These are phyloP conservation scores for Drosophila navojoa DNA, from an alignment of 1,140 invertebrate species.

Conservation along the genomic window DNA sequence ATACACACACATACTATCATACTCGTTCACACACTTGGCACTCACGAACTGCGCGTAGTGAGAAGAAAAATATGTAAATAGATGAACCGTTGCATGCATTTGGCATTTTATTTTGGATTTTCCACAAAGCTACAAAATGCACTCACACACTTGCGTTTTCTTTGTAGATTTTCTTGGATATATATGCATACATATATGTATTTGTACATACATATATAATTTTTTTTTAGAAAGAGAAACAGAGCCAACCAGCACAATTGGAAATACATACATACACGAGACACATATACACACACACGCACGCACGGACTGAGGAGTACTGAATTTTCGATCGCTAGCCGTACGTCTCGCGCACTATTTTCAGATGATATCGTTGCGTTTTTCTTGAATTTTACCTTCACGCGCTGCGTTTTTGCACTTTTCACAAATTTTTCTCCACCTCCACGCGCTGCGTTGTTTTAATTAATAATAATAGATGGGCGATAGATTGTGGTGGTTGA, in stretches of 20 bases:
- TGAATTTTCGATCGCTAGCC: slow-evolving; percentile 38
- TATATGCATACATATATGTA: slow-evolving; percentile 33
- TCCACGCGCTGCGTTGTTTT: slow-evolving; percentile 55
- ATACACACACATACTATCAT: slow-evolving; percentile 13
- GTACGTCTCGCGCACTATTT: slow-evolving; percentile 43
- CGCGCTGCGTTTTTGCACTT: slow-evolving; percentile 49
- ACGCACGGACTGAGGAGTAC: slow-evolving; percentile 35
- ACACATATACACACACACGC: slow-evolving; percentile 31
- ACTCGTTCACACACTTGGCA: slow-evolving; percentile 19
- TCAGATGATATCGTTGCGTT: slow-evolving; percentile 54
- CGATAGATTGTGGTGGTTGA: slow-evolving; percentile 43
- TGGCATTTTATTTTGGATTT: slow-evolving; percentile 54
- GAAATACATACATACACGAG: slow-evolving; percentile 62
- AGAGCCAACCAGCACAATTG: slow-evolving; percentile 61
- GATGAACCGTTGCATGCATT: slow-evolving; percentile 46
- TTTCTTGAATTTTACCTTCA: slow-evolving; percentile 60
- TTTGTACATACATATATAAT: slow-evolving; percentile 36
- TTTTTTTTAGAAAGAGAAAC: slow-evolving; percentile 62
- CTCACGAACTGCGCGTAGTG: slow-evolving; percentile 36
- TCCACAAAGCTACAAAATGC: slow-evolving; percentile 41
- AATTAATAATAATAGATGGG: slow-evolving; percentile 54
- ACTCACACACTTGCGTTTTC: slow-evolving; percentile 54
- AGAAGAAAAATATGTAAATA: slow-evolving; percentile 70
- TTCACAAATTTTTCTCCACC: slow-evolving; percentile 50
- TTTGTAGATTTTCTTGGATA: slow-evolving; percentile 52